Evolutionary conservation across 2,888 invertebrate species (phyloP).

Genomic region (Brachyopa scutellaris): DNA sequence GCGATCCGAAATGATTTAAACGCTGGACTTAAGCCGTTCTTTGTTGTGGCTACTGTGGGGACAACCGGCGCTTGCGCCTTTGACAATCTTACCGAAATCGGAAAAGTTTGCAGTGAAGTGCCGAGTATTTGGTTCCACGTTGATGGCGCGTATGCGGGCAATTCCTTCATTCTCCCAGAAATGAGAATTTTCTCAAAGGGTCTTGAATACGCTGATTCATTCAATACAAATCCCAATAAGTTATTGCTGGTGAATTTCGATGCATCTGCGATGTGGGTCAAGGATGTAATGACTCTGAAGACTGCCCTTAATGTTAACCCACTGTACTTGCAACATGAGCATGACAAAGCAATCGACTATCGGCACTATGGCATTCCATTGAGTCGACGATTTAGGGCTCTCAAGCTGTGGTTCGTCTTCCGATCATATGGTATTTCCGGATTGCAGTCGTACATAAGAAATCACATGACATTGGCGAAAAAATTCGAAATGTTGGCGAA

Average conservation of each 20-base stretch:
- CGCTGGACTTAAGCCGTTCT: slow-evolving; percentile 91
- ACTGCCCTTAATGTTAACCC: slow-evolving; percentile 94
- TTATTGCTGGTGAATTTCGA: slow-evolving; percentile 93
- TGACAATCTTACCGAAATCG: slow-evolving; percentile 90
- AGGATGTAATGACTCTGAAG: slow-evolving; percentile 89
- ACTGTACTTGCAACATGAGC: slow-evolving; percentile 91
- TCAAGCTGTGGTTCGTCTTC: slow-evolving; percentile 94
- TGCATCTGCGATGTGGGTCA: slow-evolving; percentile 92
- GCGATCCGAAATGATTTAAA: slow-evolving; percentile 88
- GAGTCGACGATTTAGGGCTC: slow-evolving; percentile 90
- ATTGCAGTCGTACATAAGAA: slow-evolving; percentile 91
- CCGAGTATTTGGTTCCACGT: slow-evolving; percentile 92
- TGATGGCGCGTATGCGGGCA: slow-evolving; percentile 94
- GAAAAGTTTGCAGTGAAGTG: slow-evolving; percentile 85
- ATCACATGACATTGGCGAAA: slow-evolving; percentile 90
- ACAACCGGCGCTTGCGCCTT: slow-evolving; percentile 93
- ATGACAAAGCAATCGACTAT: slow-evolving; percentile 87
- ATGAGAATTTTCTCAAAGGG: slow-evolving; percentile 86
- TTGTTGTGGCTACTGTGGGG: slow-evolving; percentile 91
- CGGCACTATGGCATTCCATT: slow-evolving; percentile 94
- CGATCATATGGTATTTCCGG: slow-evolving; percentile 91
- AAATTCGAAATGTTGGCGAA: slow-evolving; percentile 87
- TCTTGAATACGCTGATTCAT: slow-evolving; percentile 90
- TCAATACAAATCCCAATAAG: slow-evolving; percentile 95
- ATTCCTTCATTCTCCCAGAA: slow-evolving; percentile 93